These are phyloP conservation scores for Pammene fasciana DNA, from an alignment of 2,888 invertebrate genomes.

Conservation along the genomic window DNA sequence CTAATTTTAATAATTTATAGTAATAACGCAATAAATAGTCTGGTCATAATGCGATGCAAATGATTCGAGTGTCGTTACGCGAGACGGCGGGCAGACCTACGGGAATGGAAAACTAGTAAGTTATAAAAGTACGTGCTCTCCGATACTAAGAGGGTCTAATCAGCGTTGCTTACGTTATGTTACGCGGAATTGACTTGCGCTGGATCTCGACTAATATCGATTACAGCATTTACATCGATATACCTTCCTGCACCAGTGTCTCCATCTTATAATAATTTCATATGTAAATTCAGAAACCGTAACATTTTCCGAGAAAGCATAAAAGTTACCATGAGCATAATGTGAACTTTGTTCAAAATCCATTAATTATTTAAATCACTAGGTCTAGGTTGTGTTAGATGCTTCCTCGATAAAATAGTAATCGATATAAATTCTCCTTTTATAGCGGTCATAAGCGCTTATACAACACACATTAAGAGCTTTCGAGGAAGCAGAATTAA, in stretches of 20 bases:
- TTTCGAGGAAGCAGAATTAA: slow-evolving; percentile 13
- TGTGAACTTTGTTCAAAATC: slow-evolving; percentile 43
- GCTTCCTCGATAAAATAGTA: slow-evolving; percentile 33
- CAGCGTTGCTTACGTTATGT: slow-evolving; percentile 67
- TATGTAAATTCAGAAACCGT: slow-evolving; percentile 67
- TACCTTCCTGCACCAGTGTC: slow-evolving; percentile 62
- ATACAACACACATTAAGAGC: slow-evolving; percentile 16
- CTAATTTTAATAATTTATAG: slow-evolving; percentile 70
- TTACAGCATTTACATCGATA: slow-evolving; percentile 72
- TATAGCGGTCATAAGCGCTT: slow-evolving; percentile 29
- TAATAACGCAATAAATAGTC: slow-evolving; percentile 67
- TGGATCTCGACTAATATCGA: slow-evolving; percentile 71
- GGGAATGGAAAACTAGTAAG: slow-evolving; percentile 57
- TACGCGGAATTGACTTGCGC: slow-evolving; percentile 71
- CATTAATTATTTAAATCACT: slow-evolving; percentile 32
- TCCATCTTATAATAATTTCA: slow-evolving; percentile 66
- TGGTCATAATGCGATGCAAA: slow-evolving; percentile 72
- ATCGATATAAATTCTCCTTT: slow-evolving; percentile 22
- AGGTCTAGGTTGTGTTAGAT: slow-evolving; percentile 13
- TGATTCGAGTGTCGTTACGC: slow-evolving; percentile 63
- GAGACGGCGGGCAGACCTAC: slow-evolving; percentile 49
- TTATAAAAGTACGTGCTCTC: slow-evolving; percentile 61
- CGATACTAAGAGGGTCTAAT: slow-evolving; percentile 65
- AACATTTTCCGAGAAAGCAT: slow-evolving; percentile 57
- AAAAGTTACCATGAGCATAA: slow-evolving; percentile 43